These are phyloP conservation scores for Petrocephalus microphthalmus DNA, from an alignment of 2,113 vertebrate genomes.

Conservation along the genomic window DNA sequence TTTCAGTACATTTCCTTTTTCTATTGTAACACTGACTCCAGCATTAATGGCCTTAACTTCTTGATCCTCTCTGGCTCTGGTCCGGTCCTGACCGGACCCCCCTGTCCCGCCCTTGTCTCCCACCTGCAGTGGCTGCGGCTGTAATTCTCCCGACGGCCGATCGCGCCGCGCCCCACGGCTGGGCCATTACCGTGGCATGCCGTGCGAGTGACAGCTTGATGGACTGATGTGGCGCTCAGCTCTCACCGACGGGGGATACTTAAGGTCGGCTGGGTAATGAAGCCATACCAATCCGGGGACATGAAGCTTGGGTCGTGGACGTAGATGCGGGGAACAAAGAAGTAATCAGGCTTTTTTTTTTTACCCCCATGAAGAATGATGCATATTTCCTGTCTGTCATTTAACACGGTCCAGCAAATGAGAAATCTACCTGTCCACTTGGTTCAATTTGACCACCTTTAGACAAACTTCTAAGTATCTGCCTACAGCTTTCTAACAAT, in stretches of 20 bases:
- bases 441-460: neutral
- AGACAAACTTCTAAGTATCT: neutral
- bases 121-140: slow-evolving; percentile 16
- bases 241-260: slow-evolving; percentile 37
- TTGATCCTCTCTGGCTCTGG: neutral
- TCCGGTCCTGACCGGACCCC: neutral
- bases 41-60: neutral
- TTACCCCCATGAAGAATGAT: neutral
- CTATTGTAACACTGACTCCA: neutral
- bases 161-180: slow-evolving; percentile 28
- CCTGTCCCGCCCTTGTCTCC: neutral
- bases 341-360: slow-evolving; percentile 11
- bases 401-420: neutral
- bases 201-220: slow-evolving; percentile 51
- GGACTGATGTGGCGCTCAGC: slow-evolving; percentile 44
- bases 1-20: neutral
- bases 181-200: slow-evolving; percentile 33
- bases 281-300: slow-evolving; percentile 51
- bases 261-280: slow-evolving; percentile 51
- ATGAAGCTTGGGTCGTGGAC: slow-evolving; percentile 26
- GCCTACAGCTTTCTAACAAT: neutral
- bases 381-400: neutral
- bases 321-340: slow-evolving; percentile 8
- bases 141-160: slow-evolving; percentile 22
- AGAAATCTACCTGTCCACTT: neutral